These are phyloP conservation scores for Hypolimnas misippus DNA, from an alignment of 2,888 invertebrate genomes.

Conservation along the genomic window DNA sequence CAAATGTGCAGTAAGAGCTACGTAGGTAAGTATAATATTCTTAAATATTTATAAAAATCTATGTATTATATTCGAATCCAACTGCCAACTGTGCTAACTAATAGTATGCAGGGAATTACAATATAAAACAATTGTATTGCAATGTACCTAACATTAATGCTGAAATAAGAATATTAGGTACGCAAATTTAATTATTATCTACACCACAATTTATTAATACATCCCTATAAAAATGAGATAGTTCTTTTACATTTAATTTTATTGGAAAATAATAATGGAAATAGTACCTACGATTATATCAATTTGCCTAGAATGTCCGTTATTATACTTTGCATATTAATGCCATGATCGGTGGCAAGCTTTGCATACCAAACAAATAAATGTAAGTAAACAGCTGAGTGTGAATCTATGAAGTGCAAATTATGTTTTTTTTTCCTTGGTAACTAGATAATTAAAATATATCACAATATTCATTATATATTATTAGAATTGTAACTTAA, in stretches of 20 bases:
- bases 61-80: too few species aligned
- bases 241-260: background rate
- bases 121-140: too few species aligned
- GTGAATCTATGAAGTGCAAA: slow-evolving; percentile 8
- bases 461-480: background rate
- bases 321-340: slow-evolving; percentile 48
- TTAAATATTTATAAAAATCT: too few species aligned
- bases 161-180: too few species aligned
- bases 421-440: slow-evolving; percentile 11
- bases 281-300: slow-evolving; percentile 43
- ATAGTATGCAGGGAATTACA: too few species aligned
- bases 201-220: too few species aligned
- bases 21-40: too few species aligned
- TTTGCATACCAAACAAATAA: slow-evolving; percentile 53
- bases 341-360: slow-evolving; percentile 47
- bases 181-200: too few species aligned
- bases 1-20: too few species aligned
- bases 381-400: slow-evolving; percentile 22
- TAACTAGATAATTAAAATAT: slow-evolving; percentile 10
- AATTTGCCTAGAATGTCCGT: slow-evolving; percentile 51
- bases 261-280: background rate
- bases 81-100: too few species aligned
- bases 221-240: too few species aligned
- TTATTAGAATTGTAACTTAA: background rate
- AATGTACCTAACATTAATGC: too few species aligned